Evolutionary conservation across 2,888 invertebrate species (phyloP), one percentile per base, ranked within the genome.

Genomic region (Eristalis tenax): DNA sequence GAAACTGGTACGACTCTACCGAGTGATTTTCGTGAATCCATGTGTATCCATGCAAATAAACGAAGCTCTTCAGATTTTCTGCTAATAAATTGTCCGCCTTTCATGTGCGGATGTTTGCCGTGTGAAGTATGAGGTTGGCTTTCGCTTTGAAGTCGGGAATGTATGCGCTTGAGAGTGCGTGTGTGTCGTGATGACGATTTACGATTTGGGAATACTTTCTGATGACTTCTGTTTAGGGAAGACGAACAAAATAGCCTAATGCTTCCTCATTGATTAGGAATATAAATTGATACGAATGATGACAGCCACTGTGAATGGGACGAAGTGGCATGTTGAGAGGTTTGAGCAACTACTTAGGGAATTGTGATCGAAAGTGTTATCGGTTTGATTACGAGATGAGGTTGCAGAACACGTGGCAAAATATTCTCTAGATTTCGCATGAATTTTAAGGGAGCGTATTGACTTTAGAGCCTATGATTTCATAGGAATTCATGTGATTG

Each of bases 81-180:
- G 43, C 40, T n/a, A 73, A 57, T 73, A 63, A 73, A 63, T 23
- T 78, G 73, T 5, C 15, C 57, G 76, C 66, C 68, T 79, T 57
- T 79, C 69, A 78, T 78, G 64, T 70, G 77, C 43, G 77, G 69
- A 77, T 56, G 75, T 40, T 59, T 57, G 57, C 56, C 57, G 65
- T 76, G 59, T 43, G 50, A 50, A 50, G 50, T 50, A 18, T 50
- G 50, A 8, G 68, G 61, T 15, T 57, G 23, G 18, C 4, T 43
- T 43, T 59, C 32, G 32, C 43, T 69, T 76, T 76, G 66, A 68
- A 66, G 66, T 68, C 61, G 18, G 22, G 8, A 18, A 8, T 18
- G 8, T 18, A n/a, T n/a, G n/a, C n/a, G n/a, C n/a, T n/a, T n/a
- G n/a, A n/a, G n/a, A n/a, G n/a, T n/a, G 18, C n/a, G 18, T 2